Conservation (phyloP, 2,888 invertebrate species). For the Drosophila kokeensis region DNA sequence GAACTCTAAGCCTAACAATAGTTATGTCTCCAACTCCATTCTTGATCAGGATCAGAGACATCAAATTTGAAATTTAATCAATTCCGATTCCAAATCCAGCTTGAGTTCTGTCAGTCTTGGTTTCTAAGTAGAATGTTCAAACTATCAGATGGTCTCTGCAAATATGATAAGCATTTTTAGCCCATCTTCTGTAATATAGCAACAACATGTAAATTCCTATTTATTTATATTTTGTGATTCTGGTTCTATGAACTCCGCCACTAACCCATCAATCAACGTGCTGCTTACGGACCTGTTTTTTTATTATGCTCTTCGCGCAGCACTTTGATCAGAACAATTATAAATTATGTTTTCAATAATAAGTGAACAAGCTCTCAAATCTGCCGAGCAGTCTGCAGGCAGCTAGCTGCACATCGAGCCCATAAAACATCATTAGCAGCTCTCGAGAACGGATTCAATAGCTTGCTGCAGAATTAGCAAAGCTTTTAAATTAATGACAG, state of each 20-base stretch:
- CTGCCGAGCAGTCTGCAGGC: constrained; percentile 6
- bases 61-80: background rate
- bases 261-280: constrained; percentile 5
- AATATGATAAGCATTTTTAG: background rate
- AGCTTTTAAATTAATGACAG: constrained; percentile 74
- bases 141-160: background rate
- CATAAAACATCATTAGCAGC: constrained; percentile 77
- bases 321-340: constrained; percentile 44
- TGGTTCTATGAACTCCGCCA: background rate
- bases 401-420: constrained; percentile 63
- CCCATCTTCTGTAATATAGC: background rate
- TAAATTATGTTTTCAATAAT: constrained; percentile 54
- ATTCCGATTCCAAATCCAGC: background rate
- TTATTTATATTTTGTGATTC: background rate
- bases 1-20: background rate
- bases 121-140: background rate
- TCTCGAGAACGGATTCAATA: constrained; percentile 31
- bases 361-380: constrained; percentile 47
- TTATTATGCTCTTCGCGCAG: background rate
- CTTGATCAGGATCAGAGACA: background rate
- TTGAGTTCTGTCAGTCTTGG: background rate
- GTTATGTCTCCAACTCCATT: background rate
- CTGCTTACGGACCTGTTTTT: constrained; percentile 4
- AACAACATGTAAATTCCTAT: background rate
- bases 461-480: constrained; percentile 64